phyloP scores from a whole-genome alignment of 92 coral and sea anemone genomes.

The Siderastrea siderea region DNA sequence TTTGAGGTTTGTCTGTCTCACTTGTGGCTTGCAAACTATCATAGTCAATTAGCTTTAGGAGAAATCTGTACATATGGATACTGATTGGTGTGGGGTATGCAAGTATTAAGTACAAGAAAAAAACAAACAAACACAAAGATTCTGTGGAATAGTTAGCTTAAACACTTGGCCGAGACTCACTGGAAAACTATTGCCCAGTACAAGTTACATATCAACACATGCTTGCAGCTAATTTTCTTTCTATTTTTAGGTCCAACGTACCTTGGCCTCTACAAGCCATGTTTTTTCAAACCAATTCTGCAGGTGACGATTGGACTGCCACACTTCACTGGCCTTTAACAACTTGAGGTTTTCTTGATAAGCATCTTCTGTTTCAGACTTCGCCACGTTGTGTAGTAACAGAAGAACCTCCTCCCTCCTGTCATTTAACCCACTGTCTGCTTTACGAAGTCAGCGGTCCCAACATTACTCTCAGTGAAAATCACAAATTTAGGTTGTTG shows the following conservation, averaged over 20 bases:
- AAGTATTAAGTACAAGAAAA: neutral
- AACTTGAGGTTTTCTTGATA: constrained; percentile 8
- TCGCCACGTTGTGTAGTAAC: constrained; percentile 20
- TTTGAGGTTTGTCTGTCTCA: too few species aligned
- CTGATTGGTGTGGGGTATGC: too few species aligned
- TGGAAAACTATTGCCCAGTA: neutral
- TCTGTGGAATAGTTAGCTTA: neutral
- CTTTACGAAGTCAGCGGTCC: constrained; percentile 60
- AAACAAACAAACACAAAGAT: neutral
- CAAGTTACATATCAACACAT: neutral
- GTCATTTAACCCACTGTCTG: constrained; percentile 38
- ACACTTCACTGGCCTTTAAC: constrained; percentile 40
- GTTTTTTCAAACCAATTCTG: constrained; percentile 52
- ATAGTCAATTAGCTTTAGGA: too few species aligned
- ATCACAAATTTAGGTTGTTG: constrained; percentile 58
- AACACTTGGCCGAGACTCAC: neutral
- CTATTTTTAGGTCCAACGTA: constrained; percentile 8
- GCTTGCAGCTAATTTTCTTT: neutral
- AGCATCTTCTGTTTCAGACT: constrained; percentile 30
- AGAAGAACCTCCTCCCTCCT: constrained; percentile 33
- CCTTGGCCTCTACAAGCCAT: constrained; percentile 53
- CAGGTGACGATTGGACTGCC: constrained; percentile 33
- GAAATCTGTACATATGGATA: too few species aligned
- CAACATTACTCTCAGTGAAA: constrained; percentile 58
- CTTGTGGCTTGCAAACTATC: too few species aligned